Evolutionary conservation across 2,113 vertebrate species (phyloP).

Genomic region (human): GRCh38 chrX:101068001-101068500

Average conservation of each 20-base stretch:
- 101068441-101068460: neutral
- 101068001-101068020: too few species aligned
- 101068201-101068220: neutral
- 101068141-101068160: conserved; percentile 50
- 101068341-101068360: neutral
- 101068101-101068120: neutral
- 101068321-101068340: neutral
- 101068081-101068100: too few species aligned
- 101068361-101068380: neutral
- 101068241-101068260: neutral
- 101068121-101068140: conserved; percentile 1
- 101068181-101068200: neutral
- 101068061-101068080: too few species aligned
- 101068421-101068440: neutral
- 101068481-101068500: neutral
- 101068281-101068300: neutral
- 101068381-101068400: neutral
- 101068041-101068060: too few species aligned
- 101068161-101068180: neutral
- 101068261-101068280: neutral
- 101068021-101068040: too few species aligned
- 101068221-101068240: neutral
- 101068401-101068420: neutral
- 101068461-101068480: conserved; percentile 20
- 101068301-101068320: conserved; percentile 22